Evolutionary conservation across 2,113 vertebrate genomes (phyloP).

Genomic region (Bubalus kerabau): DNA sequence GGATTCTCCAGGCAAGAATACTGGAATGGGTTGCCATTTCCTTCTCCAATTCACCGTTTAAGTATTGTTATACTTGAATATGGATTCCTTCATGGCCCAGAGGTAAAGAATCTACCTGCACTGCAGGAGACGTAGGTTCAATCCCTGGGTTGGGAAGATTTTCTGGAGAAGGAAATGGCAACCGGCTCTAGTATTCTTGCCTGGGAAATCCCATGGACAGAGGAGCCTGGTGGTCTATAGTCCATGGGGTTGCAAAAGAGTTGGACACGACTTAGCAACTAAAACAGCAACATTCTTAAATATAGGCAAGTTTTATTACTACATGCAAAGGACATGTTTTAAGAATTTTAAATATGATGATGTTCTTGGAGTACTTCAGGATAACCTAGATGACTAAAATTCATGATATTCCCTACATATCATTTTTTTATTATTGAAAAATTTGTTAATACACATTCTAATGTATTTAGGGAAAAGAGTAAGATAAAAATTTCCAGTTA

Average conservation of each 20-base stretch:
- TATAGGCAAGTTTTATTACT: background rate
- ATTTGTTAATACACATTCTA: background rate
- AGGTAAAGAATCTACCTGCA: background rate
- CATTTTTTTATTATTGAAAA: background rate
- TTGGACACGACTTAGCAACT: background rate
- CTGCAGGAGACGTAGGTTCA: background rate
- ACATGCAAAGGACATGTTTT: background rate
- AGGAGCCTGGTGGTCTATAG: background rate
- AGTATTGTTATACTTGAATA: background rate
- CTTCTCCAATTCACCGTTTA: background rate
- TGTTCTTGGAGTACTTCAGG: background rate
- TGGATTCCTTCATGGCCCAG: background rate
- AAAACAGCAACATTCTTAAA: background rate
- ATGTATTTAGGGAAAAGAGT: background rate
- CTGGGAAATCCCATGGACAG: background rate
- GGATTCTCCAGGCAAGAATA: background rate
- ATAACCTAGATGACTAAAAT: background rate
- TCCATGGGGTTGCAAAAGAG: background rate
- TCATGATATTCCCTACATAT: background rate
- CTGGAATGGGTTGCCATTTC: background rate
- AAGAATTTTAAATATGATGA: background rate
- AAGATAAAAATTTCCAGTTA: background rate
- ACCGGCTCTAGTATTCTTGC: background rate
- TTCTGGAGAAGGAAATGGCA: background rate
- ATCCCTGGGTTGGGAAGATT: background rate